phyloP scores from a whole-genome alignment of 2,113 vertebrate species.

The pig (Sus scrofa) region DNA sequence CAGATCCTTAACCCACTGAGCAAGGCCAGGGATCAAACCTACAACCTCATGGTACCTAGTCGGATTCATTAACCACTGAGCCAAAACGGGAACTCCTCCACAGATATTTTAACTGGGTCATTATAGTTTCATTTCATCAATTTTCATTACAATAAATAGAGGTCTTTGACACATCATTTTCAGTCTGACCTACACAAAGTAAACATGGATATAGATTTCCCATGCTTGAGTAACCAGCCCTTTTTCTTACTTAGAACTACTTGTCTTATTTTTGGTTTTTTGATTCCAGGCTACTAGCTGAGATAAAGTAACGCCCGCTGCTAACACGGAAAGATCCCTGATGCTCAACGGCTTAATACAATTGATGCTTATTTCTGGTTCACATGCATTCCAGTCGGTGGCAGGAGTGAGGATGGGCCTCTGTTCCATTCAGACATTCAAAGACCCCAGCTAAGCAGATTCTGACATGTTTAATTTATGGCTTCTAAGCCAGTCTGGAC shows the following conservation, averaged over 20 bases:
- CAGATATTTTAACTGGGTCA: conserved; percentile 34
- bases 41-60: too few relatives aligned
- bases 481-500: not conserved
- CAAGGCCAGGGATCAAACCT: too few relatives aligned
- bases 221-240: conserved; percentile 24
- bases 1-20: too few relatives aligned
- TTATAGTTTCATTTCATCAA: not conserved
- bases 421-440: not conserved
- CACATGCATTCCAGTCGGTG: not conserved
- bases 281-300: conserved; percentile 31
- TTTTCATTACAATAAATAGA: not conserved
- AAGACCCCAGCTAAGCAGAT: not conserved
- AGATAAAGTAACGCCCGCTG: conserved; percentile 1
- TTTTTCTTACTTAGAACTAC: conserved; percentile 33
- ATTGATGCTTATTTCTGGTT: not conserved
- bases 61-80: too few relatives aligned
- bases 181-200: conserved; percentile 27
- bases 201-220: conserved; percentile 42
- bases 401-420: not conserved
- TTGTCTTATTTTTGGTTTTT: conserved; percentile 27
- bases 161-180: not conserved
- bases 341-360: not conserved
- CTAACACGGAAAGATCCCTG: not conserved
- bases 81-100: too few relatives aligned
- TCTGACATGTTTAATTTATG: not conserved